Evolutionary conservation across 2,888 invertebrate genomes (phyloP).

Genomic region (Caenorhabditis auriculariae): DNA sequence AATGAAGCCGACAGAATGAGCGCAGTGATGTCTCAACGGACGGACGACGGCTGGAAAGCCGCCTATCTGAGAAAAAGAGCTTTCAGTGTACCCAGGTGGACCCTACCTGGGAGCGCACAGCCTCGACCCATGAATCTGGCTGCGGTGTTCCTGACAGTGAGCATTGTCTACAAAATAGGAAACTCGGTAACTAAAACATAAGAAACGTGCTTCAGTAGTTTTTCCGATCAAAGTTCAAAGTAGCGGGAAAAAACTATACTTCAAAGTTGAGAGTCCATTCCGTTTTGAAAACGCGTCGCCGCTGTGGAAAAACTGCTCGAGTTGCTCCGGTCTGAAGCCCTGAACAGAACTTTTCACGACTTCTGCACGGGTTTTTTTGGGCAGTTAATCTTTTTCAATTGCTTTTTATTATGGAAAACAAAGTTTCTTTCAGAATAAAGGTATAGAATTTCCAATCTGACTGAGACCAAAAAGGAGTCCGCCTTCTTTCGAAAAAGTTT

Average conservation of each 20-base stretch:
- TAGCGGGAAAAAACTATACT: slow-evolving; percentile 8
- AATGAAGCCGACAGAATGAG: slow-evolving; percentile 40
- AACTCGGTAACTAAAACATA: no score
- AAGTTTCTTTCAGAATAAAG: no score
- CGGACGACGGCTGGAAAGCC: slow-evolving; percentile 40
- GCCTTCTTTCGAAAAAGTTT: no score
- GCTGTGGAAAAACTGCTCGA: slow-evolving; percentile 30
- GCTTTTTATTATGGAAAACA: no score
- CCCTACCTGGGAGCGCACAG: slow-evolving; percentile 28
- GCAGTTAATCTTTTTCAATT: no score
- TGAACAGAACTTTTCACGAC: slow-evolving; percentile 22
- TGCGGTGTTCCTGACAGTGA: slow-evolving; percentile 43
- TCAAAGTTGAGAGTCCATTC: slow-evolving; percentile 38
- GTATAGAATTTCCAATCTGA: no score
- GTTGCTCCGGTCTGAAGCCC: slow-evolving; percentile 42
- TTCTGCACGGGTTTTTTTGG: no score
- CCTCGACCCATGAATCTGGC: slow-evolving; percentile 43
- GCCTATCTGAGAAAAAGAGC: no score
- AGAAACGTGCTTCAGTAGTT: no score
- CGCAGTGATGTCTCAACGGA: slow-evolving; percentile 33
- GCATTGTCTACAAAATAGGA: slow-evolving; percentile 30
- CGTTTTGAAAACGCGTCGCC: slow-evolving; percentile 33
- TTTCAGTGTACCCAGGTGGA: no score
- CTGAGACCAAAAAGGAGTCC: no score
- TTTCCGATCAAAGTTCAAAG: no score